Percentiles rank a stretch among this genome's conserved stretches.
Conservation (phyloP, 2,888 invertebrate species). For the Plebejus argus region DNA sequence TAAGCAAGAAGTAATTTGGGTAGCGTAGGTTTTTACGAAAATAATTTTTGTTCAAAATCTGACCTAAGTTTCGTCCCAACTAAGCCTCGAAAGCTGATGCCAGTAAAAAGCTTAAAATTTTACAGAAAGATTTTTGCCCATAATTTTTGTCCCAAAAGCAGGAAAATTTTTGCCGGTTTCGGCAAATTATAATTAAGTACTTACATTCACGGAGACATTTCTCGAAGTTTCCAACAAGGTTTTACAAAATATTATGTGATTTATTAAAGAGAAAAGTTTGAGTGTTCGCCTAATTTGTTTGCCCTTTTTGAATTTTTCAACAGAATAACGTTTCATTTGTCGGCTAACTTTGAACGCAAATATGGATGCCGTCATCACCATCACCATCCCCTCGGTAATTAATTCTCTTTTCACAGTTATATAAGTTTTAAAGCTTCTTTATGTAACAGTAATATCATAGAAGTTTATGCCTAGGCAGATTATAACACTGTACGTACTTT, state of each 20-base stretch:
- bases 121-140: neutral
- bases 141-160: neutral
- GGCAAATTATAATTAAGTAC: neutral
- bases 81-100: neutral
- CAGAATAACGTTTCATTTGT: neutral
- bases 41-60: neutral
- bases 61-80: neutral
- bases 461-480: no score
- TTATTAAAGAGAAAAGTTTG: slow-evolving; percentile 9
- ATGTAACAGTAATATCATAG: no score
- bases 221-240: neutral
- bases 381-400: neutral
- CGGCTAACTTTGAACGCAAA: neutral
- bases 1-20: neutral
- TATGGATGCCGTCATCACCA: neutral
- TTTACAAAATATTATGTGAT: slow-evolving; percentile 10
- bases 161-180: neutral
- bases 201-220: neutral
- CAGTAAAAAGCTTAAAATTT: neutral
- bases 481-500: no score
- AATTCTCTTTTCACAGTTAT: no score
- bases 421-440: no score
- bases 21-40: neutral
- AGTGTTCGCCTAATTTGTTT: slow-evolving; percentile 4
- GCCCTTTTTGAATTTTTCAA: slow-evolving; percentile 11